Conservation (phyloP, 1,140 invertebrate species). For the Cheumatopsyche charites region DNA sequence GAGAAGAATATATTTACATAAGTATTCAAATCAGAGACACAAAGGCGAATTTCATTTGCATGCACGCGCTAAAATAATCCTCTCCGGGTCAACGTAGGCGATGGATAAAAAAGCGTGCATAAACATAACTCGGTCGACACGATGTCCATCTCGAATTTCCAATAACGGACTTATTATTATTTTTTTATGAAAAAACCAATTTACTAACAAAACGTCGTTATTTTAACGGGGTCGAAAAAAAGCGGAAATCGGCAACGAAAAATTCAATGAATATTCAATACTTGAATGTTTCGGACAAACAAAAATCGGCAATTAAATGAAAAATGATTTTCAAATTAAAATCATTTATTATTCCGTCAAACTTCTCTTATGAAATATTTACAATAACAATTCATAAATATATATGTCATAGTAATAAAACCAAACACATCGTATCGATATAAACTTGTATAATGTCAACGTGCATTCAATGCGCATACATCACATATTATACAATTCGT, state of each 20-base stretch:
- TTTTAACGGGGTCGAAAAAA: background rate
- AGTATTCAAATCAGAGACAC: slow-evolving; percentile 32
- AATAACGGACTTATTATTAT: too few relatives aligned
- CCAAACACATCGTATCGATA: slow-evolving; percentile 23
- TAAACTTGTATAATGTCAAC: slow-evolving; percentile 1
- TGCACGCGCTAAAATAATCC: slow-evolving; percentile 23
- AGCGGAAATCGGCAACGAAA: background rate
- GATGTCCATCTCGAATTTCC: too few relatives aligned
- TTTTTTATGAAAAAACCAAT: too few relatives aligned
- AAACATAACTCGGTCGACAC: background rate
- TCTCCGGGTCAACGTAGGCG: slow-evolving; percentile 8
- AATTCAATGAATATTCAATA: slow-evolving; percentile 1
- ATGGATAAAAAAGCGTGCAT: background rate
- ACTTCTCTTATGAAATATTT: slow-evolving; percentile 19
- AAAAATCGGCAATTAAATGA: background rate
- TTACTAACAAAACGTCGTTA: too few relatives aligned
- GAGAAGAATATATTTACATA: slow-evolving; percentile 33
- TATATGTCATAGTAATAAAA: slow-evolving; percentile 25
- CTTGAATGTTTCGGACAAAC: background rate
- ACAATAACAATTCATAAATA: slow-evolving; percentile 33
- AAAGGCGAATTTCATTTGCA: slow-evolving; percentile 31
- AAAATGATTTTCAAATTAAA: slow-evolving; percentile 20
- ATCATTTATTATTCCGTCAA: slow-evolving; percentile 26
- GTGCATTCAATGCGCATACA: too few relatives aligned
- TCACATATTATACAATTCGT: background rate